Conservation (phyloP, 2,888 invertebrate genomes). For the Scelioninae gen. 2 region DNA sequence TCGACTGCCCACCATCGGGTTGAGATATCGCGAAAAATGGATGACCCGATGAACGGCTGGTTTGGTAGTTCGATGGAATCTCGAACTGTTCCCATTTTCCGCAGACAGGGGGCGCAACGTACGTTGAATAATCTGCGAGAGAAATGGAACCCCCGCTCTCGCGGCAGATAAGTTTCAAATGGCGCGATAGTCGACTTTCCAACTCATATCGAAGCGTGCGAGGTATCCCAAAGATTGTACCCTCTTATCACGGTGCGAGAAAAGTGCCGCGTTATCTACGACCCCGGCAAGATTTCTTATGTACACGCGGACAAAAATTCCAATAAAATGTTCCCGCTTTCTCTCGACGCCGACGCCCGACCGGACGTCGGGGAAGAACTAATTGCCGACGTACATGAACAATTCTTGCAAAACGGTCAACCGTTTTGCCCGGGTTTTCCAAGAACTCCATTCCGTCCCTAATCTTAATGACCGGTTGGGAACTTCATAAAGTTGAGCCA, state of each 20-base stretch:
- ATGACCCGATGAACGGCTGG: conserved; percentile 48
- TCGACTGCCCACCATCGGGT: conserved; percentile 43
- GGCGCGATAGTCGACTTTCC: conserved; percentile 48
- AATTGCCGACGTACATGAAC: no score
- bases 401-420: no score
- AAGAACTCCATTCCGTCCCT: no score
- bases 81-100: conserved; percentile 44
- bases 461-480: no score
- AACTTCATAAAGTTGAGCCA: no score
- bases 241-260: conserved; percentile 38
- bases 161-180: conserved; percentile 53
- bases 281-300: conserved; percentile 26
- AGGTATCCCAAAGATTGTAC: conserved; percentile 40
- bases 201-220: conserved; percentile 41
- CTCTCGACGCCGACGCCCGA: no score
- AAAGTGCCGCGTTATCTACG: conserved; percentile 36
- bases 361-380: no score
- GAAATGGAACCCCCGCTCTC: conserved; percentile 26
- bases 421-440: no score
- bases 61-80: conserved; percentile 51
- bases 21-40: conserved; percentile 38
- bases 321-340: no score
- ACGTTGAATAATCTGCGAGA: conserved; percentile 47
- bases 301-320: no score
- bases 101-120: conserved; percentile 35